Percentiles rank a stretch among this genome's conserved stretches.
Conservation (phyloP, 2,797 vertebrate species). For the Okamejei kenojei region DNA sequence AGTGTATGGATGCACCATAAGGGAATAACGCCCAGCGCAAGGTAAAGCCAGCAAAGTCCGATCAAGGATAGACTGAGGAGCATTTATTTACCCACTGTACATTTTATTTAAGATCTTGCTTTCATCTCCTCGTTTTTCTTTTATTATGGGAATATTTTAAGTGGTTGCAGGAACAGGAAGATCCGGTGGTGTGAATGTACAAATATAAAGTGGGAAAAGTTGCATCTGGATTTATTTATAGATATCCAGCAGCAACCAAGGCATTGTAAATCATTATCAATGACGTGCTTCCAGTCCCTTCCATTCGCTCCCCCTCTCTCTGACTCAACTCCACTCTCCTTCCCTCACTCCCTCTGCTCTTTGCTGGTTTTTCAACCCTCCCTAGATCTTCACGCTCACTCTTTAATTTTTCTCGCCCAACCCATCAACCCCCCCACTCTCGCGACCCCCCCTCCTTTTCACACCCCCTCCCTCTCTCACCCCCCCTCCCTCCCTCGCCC, state of each 20-base stretch:
- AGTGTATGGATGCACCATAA: too few relatives aligned
- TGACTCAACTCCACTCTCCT: not conserved
- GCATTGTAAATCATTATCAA: not conserved
- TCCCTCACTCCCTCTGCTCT: too few relatives aligned
- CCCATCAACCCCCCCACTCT: not conserved
- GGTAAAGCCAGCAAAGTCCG: too few relatives aligned
- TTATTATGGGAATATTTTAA: not conserved
- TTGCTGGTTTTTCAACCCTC: not conserved
- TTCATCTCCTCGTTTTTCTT: not conserved
- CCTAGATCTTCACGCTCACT: not conserved
- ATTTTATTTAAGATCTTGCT: not conserved
- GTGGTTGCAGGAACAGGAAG: not conserved
- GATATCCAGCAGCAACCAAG: not conserved
- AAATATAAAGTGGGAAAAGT: not conserved
- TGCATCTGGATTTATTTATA: not conserved
- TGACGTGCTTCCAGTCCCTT: too few relatives aligned
- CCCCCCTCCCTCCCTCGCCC: too few relatives aligned
- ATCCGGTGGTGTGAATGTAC: not conserved
- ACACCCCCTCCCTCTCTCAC: too few relatives aligned
- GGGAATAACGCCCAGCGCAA: too few relatives aligned
- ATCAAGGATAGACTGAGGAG: too few relatives aligned
- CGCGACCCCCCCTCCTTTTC: too few relatives aligned
- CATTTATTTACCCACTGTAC: not conserved
- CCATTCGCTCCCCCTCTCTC: not conserved
- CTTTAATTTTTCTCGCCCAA: not conserved